Evolutionary conservation across 2,113 vertebrate genomes (phyloP).

Genomic region (Sisor rabdophorus): DNA sequence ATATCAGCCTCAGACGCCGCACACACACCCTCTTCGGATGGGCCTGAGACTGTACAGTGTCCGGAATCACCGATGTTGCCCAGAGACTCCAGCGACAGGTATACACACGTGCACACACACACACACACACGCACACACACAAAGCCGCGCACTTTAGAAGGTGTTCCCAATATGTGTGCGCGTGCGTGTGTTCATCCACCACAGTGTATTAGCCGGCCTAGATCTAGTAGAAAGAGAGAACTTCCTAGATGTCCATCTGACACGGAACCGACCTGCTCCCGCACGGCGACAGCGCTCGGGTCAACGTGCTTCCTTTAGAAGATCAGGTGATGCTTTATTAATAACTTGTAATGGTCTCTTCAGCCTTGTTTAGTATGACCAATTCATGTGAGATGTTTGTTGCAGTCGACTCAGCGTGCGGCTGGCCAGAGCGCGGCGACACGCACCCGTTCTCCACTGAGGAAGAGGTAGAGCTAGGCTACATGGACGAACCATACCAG

Average conservation of each 20-base stretch:
- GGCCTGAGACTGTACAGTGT: constrained; percentile 73
- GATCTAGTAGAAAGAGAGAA: constrained; percentile 77
- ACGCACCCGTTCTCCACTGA: constrained; percentile 70
- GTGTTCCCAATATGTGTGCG: neutral
- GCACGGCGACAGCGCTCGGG: constrained; percentile 70
- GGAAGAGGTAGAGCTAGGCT: constrained; percentile 73
- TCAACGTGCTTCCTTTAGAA: constrained; percentile 69
- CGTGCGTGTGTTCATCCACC: constrained; percentile 25
- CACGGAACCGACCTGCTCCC: constrained; percentile 75
- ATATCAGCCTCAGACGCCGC: constrained; percentile 47
- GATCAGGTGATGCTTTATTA: constrained; percentile 61
- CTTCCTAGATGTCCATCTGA: constrained; percentile 76
- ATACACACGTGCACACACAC: neutral
- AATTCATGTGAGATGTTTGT: neutral
- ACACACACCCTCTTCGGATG: constrained; percentile 68
- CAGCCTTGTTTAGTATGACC: constrained; percentile 68
- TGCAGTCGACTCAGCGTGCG: constrained; percentile 41
- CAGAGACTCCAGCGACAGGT: constrained; percentile 69
- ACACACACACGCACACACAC: constrained; percentile 5
- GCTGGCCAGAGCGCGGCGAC: constrained; percentile 73
- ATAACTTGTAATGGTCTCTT: neutral
- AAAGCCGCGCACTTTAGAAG: neutral
- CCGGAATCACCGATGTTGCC: constrained; percentile 60
- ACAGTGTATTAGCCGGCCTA: constrained; percentile 68
- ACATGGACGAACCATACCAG: constrained; percentile 75